Percentiles rank a stretch among this genome's conserved stretches.
phyloP scores from a whole-genome alignment of 2,888 invertebrate genomes.

The Ceramica pisi region DNA sequence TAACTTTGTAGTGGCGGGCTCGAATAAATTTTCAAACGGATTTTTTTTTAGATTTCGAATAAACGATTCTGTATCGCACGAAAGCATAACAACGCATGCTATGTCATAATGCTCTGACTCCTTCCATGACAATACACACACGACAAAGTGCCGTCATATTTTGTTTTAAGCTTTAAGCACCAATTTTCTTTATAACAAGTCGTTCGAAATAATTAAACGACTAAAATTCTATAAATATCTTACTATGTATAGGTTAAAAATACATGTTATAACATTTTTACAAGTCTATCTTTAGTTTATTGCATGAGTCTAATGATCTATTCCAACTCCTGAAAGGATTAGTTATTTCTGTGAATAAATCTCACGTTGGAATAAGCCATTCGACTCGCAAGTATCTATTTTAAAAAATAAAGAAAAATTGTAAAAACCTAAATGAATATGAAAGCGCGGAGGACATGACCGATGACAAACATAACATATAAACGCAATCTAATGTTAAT shows the following conservation, averaged over 20 bases:
- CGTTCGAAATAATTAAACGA: slow-evolving; percentile 91
- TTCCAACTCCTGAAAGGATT: slow-evolving; percentile 66
- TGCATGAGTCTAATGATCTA: slow-evolving; percentile 76
- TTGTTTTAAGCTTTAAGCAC: slow-evolving; percentile 90
- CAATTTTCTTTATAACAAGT: slow-evolving; percentile 91
- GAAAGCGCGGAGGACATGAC: slow-evolving; percentile 74
- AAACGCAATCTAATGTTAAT: slow-evolving; percentile 77
- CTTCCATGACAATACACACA: slow-evolving; percentile 88
- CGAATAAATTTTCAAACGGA: slow-evolving; percentile 39
- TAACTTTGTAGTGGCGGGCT: slow-evolving; percentile 69
- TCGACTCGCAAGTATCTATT: slow-evolving; percentile 73
- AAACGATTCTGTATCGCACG: slow-evolving; percentile 77
- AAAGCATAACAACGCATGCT: slow-evolving; percentile 90
- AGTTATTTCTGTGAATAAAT: slow-evolving; percentile 55
- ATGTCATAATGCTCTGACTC: slow-evolving; percentile 88
- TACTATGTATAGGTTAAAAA: slow-evolving; percentile 91
- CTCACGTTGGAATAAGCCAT: slow-evolving; percentile 72
- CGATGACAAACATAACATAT: slow-evolving; percentile 74
- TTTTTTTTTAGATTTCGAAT: slow-evolving; percentile 39
- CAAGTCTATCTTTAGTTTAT: slow-evolving; percentile 89
- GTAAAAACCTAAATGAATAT: slow-evolving; percentile 77
- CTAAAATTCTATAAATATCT: slow-evolving; percentile 91
- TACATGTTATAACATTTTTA: slow-evolving; percentile 91
- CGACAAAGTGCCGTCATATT: slow-evolving; percentile 85
- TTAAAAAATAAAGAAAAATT: slow-evolving; percentile 76